A percentile compares a stretch with the other conserved stretches of the same genome.
These are phyloP conservation scores for Dasyornis broadbenti DNA, from an alignment of 2,113 vertebrate species.

Conservation along the genomic window DNA sequence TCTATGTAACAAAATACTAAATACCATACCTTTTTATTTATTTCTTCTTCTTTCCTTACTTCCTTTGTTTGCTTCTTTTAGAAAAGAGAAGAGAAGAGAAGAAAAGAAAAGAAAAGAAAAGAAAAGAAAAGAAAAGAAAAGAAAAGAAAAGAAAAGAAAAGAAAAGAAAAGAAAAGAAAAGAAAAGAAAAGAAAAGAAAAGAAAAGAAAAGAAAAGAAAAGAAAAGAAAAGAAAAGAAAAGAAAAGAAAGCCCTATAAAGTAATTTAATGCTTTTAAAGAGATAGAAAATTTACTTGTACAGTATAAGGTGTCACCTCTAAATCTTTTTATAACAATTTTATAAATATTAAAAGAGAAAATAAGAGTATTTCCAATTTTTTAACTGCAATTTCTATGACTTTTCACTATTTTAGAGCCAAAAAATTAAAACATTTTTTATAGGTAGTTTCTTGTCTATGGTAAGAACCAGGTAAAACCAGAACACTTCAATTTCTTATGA, in stretches of 20 bases:
- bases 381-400: neutral
- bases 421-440: neutral
- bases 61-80: neutral
- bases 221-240: neutral
- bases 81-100: neutral
- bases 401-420: neutral
- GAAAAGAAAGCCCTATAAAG: no score
- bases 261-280: neutral
- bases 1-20: neutral
- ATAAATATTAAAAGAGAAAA: neutral
- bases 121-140: no score
- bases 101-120: neutral
- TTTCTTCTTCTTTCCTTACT: neutral
- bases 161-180: neutral
- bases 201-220: no score
- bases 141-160: neutral
- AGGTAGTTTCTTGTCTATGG: neutral
- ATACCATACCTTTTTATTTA: fast-evolving
- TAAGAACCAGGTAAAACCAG: neutral
- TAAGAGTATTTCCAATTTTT: neutral
- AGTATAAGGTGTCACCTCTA: neutral
- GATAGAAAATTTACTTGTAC: neutral
- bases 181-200: no score
- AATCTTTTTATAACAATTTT: neutral
- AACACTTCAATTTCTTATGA: neutral